Base-by-base conservation (phyloP, 2,113 vertebrate species). In the Semnornis frantzii region DNA sequence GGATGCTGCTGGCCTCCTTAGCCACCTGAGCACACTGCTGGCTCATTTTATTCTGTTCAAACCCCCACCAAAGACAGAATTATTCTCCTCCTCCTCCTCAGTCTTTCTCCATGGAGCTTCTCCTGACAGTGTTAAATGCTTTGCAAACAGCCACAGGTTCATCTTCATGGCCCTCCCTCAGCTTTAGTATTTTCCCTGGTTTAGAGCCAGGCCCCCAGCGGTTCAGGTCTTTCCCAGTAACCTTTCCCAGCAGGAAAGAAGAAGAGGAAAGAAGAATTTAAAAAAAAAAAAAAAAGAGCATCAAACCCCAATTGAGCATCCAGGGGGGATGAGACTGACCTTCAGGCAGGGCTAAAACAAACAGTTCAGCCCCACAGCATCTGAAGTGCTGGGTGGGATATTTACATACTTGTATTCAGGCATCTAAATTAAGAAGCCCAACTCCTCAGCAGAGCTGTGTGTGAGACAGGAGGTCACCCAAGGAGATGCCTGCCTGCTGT, bases 381-480 rank as follows among this genome's bases (percentile, higher is more conserved):
- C 34, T 2, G 0, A 39, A 77, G 72, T 1, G 4, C 0, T 0
- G 44, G 54, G 25, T 6, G 82, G 55, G 90, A 69, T 82, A 50
- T 83, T 80, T 39, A 66, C 69, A 73, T 25, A 11, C 33, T 20
- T 21, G 19, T 7, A 5, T 46, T 30, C 52, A 24, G 46, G 84
- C n/a, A 15, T 23, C 57, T 77, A 6, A 95, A 59, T 85, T 12
- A 58, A 70, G 90, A 10, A 79, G 15, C 19, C 0, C 1, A 6
- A 42, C 14, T 68, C 42, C 82, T 62, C 4, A 5, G 82, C 66
- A 52, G 15, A 37, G 74, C 30, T 46, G 77, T 1, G 8, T 2
- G 62, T 1, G 31, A 15, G 34, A 68, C 63, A 66, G 27, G 64
- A 87, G 79, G 72, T 63, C 50, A n/a, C 34, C 63, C 88, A 12